Conservation (phyloP, 92 coral and sea anemone species). For the Chrysogorgia sp. region DNA sequence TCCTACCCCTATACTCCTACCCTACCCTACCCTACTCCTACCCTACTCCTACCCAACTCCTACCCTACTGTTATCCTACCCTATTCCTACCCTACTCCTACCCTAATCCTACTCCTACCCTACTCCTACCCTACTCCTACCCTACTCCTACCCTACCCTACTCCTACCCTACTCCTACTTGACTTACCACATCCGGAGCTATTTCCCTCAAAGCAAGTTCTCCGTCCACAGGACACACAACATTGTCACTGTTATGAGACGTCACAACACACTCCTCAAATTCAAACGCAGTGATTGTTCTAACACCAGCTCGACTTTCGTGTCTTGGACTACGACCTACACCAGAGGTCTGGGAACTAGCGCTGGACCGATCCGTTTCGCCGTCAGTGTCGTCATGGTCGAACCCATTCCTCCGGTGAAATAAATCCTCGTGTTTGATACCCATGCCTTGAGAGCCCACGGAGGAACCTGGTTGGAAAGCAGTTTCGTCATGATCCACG, state of each 20-base stretch:
- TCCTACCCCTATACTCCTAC: neutral
- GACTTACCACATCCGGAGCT: conserved; percentile 96
- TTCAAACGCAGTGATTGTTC: conserved; percentile 82
- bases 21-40: neutral
- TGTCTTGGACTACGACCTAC: conserved; percentile 37
- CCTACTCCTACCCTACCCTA: neutral
- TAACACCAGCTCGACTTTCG: conserved; percentile 47
- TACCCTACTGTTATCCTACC: no score
- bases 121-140: neutral
- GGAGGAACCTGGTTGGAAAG: neutral
- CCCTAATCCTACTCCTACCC: neutral
- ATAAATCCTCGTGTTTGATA: neutral
- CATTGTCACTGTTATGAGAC: conserved; percentile 70
- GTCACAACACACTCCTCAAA: conserved; percentile 90
- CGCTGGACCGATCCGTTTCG: conserved; percentile 17
- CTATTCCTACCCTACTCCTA: no score
- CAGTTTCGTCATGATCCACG: conserved; percentile 14
- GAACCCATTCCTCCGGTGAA: conserved; percentile 20
- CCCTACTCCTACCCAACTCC: neutral
- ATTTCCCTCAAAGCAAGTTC: conserved; percentile 74
- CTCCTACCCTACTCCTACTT: neutral
- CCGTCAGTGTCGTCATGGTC: conserved; percentile 11
- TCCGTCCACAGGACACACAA: conserved; percentile 78
- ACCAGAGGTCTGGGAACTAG: conserved; percentile 47
- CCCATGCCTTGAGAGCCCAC: neutral